Base-by-base conservation (phyloP, 2,113 vertebrate genomes). In the Malurus alboscapulatus region DNA sequence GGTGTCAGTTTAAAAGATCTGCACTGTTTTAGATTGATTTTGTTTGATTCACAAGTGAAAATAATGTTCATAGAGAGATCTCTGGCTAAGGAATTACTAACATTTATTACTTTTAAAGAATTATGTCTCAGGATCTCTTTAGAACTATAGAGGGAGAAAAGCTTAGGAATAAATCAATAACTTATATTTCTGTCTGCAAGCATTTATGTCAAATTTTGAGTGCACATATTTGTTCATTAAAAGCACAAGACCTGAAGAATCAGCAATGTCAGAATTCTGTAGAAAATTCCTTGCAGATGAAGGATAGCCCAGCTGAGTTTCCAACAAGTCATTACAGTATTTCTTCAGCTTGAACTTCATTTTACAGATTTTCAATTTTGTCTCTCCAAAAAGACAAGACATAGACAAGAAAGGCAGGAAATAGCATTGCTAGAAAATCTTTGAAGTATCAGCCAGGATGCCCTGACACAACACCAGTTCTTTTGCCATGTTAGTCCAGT, bases 341-440 rank as follows among this genome's bases (percentile, higher is more conserved):
- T 96, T 93, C 54, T 87, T 87, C 89, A 94, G 44, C 50, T 58
- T 77, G 48, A 17, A 26, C 13, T 89, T 92, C 5, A 87, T 87
- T 90, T 48, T 51, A 69, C 0, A 83, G 34, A 53, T 91, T 80
- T 80, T 73, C 50, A 45, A 11, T 77, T 90, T 76, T 90, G 24
- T 68, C 10, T 68, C 51, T 81, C 30, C 32, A 36, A 82, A 88
- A 88, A 50, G 57, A 53, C 22, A 53, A 79, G 16, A 21, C 12
- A 14, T 55, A 42, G 2, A 1, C 76, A 30, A 58, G 38, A 55
- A 85, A 48, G 24, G 8, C 26, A 71, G 13, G 13, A 17, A 77
- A 29, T 12, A 45, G 1, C 66, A 34, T 30, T 83, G 63, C 42
- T 66, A 25, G 26, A 26, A 81, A 62, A n/a, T 27, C 12, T 62